Evolutionary conservation across 2,888 invertebrate genomes (phyloP).

Genomic region (Xanthorhoe designata): DNA sequence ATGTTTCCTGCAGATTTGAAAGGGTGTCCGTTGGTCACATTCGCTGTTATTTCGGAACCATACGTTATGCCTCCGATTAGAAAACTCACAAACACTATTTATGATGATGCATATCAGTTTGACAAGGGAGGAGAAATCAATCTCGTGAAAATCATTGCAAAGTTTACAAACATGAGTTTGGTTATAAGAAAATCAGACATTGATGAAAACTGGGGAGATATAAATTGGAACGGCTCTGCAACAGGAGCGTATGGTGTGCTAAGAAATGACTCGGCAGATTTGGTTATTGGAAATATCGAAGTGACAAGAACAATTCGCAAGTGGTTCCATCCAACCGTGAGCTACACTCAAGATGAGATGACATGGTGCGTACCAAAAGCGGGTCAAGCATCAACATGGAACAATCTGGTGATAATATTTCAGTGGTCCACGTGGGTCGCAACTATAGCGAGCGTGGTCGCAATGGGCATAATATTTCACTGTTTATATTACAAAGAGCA

Average conservation of each 20-base stretch:
- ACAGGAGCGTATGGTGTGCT: slow-evolving; percentile 70
- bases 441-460: slow-evolving; percentile 65
- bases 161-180: slow-evolving; percentile 78
- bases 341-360: slow-evolving; percentile 81
- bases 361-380: slow-evolving; percentile 80
- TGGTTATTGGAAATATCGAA: slow-evolving; percentile 80
- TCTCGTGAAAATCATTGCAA: slow-evolving; percentile 75
- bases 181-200: slow-evolving; percentile 68
- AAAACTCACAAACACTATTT: slow-evolving; percentile 58
- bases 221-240: slow-evolving; percentile 68
- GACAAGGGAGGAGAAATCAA: slow-evolving; percentile 76
- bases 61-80: slow-evolving; percentile 75
- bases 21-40: slow-evolving; percentile 75
- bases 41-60: slow-evolving; percentile 76
- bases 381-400: slow-evolving; percentile 74
- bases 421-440: slow-evolving; percentile 79
- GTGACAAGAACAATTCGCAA: slow-evolving; percentile 73
- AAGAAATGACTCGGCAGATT: slow-evolving; percentile 66
- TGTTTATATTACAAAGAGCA: slow-evolving; percentile 70
- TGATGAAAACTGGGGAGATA: slow-evolving; percentile 75
- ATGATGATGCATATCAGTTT: slow-evolving; percentile 70
- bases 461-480: slow-evolving; percentile 74
- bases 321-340: slow-evolving; percentile 78
- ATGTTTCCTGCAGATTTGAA: slow-evolving; percentile 75
- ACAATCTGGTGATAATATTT: slow-evolving; percentile 78